Evolutionary conservation across 2,113 vertebrate species (phyloP).

Genomic region (Entomyzon cyanotis): DNA sequence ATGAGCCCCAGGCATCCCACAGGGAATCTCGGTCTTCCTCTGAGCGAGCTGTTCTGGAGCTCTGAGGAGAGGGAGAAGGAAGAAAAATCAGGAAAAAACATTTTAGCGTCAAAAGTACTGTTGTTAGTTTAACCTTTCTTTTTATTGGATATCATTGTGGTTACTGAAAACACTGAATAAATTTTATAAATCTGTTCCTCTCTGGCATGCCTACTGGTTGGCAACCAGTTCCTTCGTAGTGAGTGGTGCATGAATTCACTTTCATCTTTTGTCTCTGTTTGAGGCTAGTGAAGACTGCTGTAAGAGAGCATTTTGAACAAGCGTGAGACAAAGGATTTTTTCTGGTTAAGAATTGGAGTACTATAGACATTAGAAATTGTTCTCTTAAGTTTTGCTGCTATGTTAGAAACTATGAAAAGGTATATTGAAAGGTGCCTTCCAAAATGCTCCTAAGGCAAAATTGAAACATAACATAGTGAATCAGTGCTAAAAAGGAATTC

Average conservation of each 20-base stretch:
- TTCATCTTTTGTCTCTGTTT: not conserved
- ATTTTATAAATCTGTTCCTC: not conserved
- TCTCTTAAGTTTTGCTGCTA: not conserved
- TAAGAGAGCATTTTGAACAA: not conserved
- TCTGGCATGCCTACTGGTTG: not conserved
- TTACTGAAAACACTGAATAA: not conserved
- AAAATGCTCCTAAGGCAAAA: not conserved
- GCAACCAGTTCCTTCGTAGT: not conserved
- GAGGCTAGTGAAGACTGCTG: not conserved
- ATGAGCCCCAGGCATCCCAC: conserved; percentile 95
- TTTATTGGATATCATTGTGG: not conserved
- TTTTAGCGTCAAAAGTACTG: not conserved
- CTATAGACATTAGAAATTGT: not conserved
- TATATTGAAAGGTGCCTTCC: not conserved
- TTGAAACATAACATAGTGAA: not conserved
- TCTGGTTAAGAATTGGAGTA: not conserved
- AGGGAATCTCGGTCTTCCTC: conserved; percentile 90
- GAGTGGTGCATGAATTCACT: not conserved
- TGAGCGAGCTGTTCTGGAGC: conserved; percentile 87
- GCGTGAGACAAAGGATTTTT: not conserved
- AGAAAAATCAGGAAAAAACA: not conserved
- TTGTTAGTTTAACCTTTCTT: not conserved
- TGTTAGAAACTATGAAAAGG: not conserved
- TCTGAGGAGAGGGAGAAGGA: conserved; percentile 70
- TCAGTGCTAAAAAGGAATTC: not conserved